Percentiles rank a stretch among this genome's conserved stretches.
These are phyloP conservation scores for Miniopterus natalensis DNA, from an alignment of 2,113 vertebrate species.

Conservation along the genomic window DNA sequence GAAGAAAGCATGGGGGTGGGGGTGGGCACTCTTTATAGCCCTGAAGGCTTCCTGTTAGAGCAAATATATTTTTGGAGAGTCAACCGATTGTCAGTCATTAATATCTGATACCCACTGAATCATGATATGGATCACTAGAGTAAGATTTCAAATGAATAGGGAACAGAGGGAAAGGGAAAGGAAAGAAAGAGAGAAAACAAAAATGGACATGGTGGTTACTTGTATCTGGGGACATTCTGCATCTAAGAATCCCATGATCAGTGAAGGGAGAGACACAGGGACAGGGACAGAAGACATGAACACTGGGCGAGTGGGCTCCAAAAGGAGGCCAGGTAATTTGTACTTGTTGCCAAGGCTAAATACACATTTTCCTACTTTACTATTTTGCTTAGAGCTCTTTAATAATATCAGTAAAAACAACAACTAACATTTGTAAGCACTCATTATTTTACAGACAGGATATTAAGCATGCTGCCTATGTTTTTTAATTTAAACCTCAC, in stretches of 20 bases:
- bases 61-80: neutral
- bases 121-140: neutral
- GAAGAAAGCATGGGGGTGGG: neutral
- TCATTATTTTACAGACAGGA: neutral
- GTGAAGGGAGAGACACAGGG: neutral
- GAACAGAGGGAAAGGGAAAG: neutral
- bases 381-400: no score
- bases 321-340: neutral
- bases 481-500: neutral
- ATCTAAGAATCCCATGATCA: neutral
- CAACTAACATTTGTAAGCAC: neutral
- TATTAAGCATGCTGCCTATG: neutral
- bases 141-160: neutral
- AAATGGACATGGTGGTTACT: neutral
- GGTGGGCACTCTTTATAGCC: accelerated
- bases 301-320: accelerated
- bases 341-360: neutral
- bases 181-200: no score
- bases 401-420: neutral
- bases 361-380: neutral
- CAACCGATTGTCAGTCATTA: no score
- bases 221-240: neutral
- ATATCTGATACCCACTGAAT: no score
- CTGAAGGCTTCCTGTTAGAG: neutral
- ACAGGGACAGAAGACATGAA: neutral